Conservation (phyloP, 1,140 invertebrate genomes). For the Lordiphosa stackelbergi region DNA sequence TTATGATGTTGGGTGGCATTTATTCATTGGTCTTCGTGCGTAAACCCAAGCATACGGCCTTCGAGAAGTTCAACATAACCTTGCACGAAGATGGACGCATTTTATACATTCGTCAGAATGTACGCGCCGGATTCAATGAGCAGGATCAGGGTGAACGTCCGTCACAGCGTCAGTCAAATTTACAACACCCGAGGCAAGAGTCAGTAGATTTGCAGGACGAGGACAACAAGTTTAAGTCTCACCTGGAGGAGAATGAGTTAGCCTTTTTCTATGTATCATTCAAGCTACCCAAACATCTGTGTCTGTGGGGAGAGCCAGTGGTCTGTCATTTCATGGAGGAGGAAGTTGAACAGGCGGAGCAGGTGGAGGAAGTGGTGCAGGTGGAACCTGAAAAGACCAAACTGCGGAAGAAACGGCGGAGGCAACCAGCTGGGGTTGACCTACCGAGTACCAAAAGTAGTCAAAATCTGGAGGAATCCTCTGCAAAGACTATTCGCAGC, state of each 20-base stretch:
- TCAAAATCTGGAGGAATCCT: neutral
- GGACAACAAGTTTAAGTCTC: neutral
- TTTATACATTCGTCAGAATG: constrained; percentile 17
- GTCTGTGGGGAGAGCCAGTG: constrained; percentile 45
- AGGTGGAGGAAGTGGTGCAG: neutral
- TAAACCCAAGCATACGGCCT: constrained; percentile 44
- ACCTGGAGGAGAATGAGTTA: constrained; percentile 16
- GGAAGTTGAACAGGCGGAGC: neutral
- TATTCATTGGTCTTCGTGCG: constrained; percentile 45
- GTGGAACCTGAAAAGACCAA: neutral
- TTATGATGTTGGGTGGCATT: constrained; percentile 56
- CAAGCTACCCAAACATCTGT: constrained; percentile 48
- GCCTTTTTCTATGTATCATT: constrained; percentile 48
- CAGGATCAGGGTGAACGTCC: neutral
- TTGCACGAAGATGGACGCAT: constrained; percentile 49
- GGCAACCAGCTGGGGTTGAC: neutral
- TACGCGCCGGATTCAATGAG: constrained; percentile 5
- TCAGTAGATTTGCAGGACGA: neutral
- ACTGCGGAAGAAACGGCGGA: constrained; percentile 3
- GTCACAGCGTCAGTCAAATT: too few species aligned
- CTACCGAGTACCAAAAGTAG: too few species aligned
- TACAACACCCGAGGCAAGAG: too few species aligned
- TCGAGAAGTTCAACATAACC: constrained; percentile 45
- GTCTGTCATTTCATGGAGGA: constrained; percentile 57
- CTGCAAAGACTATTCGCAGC: neutral